These are phyloP conservation scores for Lepus europaeus DNA, from an alignment of 2,113 vertebrate species.

Conservation along the genomic window DNA sequence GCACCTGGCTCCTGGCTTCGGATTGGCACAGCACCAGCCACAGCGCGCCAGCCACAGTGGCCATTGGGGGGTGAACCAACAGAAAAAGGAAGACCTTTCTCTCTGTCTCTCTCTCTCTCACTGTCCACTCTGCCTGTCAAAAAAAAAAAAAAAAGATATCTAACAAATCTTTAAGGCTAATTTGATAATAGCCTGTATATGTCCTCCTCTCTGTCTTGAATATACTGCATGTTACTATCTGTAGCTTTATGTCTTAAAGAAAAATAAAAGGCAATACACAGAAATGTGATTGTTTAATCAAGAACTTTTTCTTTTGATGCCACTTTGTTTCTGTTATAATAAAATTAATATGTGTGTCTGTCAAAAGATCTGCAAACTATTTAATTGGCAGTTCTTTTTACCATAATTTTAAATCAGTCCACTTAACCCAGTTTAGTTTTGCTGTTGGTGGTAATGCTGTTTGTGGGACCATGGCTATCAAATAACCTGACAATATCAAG, in stretches of 20 bases:
- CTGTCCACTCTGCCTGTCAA: too few relatives aligned
- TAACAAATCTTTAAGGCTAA: slow-evolving; percentile 3
- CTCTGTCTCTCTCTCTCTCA: too few relatives aligned
- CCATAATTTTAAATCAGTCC: not conserved
- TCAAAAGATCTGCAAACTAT: slow-evolving; percentile 30
- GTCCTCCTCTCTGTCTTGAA: not conserved
- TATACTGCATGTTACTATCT: not conserved
- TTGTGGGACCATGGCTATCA: not conserved
- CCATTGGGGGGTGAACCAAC: too few relatives aligned
- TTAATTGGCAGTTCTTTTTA: not conserved
- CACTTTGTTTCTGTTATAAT: slow-evolving; percentile 42
- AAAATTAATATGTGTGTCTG: not conserved
- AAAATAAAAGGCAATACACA: not conserved
- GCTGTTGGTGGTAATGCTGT: not conserved
- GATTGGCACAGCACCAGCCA: too few relatives aligned
- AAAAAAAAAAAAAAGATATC: too few relatives aligned
- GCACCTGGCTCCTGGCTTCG: too few relatives aligned
- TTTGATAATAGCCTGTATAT: not conserved
- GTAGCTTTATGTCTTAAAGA: not conserved
- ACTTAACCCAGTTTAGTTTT: not conserved
- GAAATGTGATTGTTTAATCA: not conserved
- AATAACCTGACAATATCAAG: not conserved
- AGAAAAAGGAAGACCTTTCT: too few relatives aligned
- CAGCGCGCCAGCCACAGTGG: too few relatives aligned
- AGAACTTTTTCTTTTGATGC: slow-evolving; percentile 38